Evolutionary conservation across 1,140 invertebrate species (phyloP).

Genomic region (Augochlora pura): DNA sequence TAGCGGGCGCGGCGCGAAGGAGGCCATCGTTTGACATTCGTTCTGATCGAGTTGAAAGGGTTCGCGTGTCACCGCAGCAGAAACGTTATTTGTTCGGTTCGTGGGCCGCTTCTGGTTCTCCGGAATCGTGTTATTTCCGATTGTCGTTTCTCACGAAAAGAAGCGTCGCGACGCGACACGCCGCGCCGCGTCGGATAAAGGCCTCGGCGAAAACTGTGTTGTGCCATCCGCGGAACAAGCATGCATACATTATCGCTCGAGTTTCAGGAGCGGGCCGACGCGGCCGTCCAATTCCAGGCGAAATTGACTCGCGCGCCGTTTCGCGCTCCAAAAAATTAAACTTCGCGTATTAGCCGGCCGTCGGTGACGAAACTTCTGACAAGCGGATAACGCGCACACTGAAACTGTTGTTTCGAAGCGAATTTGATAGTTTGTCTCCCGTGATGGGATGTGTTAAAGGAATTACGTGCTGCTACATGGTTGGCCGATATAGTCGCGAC

Average conservation of each 20-base stretch:
- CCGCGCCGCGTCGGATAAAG: neutral
- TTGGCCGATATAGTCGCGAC: too few relatives aligned
- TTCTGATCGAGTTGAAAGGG: neutral
- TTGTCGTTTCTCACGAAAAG: conserved; percentile 68
- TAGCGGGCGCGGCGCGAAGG: neutral
- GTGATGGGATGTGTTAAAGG: neutral
- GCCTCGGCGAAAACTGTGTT: too few relatives aligned
- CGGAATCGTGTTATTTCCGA: conserved; percentile 68
- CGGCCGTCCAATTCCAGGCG: conserved; percentile 42
- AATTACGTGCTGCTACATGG: neutral
- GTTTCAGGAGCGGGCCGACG: conserved; percentile 24
- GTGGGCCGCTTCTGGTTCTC: conserved; percentile 33
- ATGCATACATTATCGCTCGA: conserved; percentile 36
- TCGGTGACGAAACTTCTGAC: neutral
- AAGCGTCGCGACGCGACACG: conserved; percentile 35
- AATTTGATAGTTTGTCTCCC: neutral
- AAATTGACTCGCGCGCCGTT: conserved; percentile 45
- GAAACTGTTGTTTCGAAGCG: neutral
- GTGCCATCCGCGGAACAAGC: conserved; percentile 14
- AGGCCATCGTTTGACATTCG: conserved; percentile 29
- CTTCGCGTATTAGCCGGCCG: neutral
- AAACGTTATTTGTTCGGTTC: conserved; percentile 49
- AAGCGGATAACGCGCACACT: neutral
- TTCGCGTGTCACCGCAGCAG: conserved; percentile 7
- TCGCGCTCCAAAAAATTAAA: conserved; percentile 1